Evolutionary conservation across 2,888 invertebrate species (phyloP).

Genomic region (Anagyrus pseudococci): DNA sequence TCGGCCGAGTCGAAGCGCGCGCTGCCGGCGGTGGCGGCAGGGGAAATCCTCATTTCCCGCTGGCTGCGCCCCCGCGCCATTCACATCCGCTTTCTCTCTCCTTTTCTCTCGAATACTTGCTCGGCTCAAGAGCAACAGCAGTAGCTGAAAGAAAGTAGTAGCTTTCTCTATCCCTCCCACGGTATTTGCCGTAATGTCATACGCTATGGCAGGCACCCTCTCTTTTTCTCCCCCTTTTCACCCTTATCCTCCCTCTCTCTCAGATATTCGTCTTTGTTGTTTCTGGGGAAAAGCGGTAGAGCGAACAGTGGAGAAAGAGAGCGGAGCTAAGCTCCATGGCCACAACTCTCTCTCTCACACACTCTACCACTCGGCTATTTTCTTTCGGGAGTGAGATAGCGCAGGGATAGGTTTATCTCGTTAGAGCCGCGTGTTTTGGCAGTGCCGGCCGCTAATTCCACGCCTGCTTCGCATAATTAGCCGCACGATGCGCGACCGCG

Average conservation of each 20-base stretch:
- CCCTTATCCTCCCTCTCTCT: too few species aligned
- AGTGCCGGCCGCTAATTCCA: conserved; percentile 19
- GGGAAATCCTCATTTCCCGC: conserved; percentile 26
- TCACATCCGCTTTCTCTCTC: too few species aligned
- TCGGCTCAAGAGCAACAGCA: too few species aligned
- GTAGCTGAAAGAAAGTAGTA: too few species aligned
- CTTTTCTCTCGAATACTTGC: too few species aligned
- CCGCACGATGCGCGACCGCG: conserved; percentile 1
- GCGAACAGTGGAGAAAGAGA: not conserved
- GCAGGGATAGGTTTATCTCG: conserved; percentile 21
- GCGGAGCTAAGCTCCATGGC: not conserved
- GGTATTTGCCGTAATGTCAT: conserved; percentile 19
- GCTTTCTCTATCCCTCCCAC: not conserved
- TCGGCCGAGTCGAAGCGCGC: too few species aligned
- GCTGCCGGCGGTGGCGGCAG: not conserved
- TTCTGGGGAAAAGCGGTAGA: not conserved
- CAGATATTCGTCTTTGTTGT: conserved; percentile 22
- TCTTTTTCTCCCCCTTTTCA: not conserved
- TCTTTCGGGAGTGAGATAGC: conserved; percentile 17
- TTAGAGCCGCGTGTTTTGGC: conserved; percentile 30
- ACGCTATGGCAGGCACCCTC: conserved; percentile 1
- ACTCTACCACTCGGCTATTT: conserved; percentile 20
- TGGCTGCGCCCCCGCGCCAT: not conserved
- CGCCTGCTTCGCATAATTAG: conserved; percentile 26
- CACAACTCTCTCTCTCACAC: not conserved